Conservation (phyloP, 2,888 invertebrate genomes). For the Sericinus montela region DNA sequence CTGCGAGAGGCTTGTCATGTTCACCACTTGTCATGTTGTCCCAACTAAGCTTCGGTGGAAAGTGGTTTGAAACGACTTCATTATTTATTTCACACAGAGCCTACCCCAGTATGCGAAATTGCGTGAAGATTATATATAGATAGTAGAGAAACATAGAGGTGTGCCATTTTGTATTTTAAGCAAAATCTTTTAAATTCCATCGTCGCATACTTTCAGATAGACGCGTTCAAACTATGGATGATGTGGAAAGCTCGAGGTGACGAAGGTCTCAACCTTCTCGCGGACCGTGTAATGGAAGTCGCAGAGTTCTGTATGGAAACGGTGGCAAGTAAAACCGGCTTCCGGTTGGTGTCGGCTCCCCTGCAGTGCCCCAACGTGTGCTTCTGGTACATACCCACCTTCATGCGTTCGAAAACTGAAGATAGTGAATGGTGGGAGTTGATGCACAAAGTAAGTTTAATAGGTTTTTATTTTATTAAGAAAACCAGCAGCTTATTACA, state of each 20-base stretch:
- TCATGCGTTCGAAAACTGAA: conserved; percentile 62
- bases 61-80: too few species aligned
- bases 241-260: conserved; percentile 93
- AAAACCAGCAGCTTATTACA: too few species aligned
- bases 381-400: conserved; percentile 90
- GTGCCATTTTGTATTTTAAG: too few species aligned
- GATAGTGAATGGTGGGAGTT: conserved; percentile 72
- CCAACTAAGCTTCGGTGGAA: too few species aligned
- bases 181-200: too few species aligned
- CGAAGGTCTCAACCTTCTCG: conserved; percentile 74
- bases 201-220: conserved; percentile 73
- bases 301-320: conserved; percentile 78
- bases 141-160: too few species aligned
- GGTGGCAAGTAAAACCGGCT: conserved; percentile 75
- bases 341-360: conserved; percentile 76
- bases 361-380: conserved; percentile 91
- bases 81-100: too few species aligned
- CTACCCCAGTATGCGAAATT: too few species aligned
- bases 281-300: conserved; percentile 82
- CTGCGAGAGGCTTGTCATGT: too few species aligned
- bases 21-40: too few species aligned
- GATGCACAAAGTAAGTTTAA: conserved; percentile 65
- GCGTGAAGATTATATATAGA: too few species aligned
- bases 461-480: too few species aligned
- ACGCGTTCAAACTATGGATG: conserved; percentile 95